Conservation (phyloP, 2,113 vertebrate species). For the Fukomys damarensis region DNA sequence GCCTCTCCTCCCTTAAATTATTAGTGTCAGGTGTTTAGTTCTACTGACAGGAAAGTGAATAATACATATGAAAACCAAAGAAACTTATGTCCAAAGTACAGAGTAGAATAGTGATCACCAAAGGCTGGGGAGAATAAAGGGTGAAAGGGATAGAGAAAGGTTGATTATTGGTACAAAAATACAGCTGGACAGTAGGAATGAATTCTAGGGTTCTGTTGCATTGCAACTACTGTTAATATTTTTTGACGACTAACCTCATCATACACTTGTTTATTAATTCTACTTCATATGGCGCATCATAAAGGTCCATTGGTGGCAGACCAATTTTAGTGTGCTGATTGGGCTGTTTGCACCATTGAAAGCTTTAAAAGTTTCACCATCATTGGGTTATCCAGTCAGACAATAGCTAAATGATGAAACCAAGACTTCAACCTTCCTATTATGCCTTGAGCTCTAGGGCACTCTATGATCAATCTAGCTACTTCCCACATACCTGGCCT, state of each 20-base stretch:
- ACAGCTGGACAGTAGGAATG: not conserved
- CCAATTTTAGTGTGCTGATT: fast-evolving
- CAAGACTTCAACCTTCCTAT: not conserved
- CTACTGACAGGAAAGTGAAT: not conserved
- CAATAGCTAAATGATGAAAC: not conserved
- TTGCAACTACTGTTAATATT: not conserved
- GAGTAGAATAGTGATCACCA: not conserved
- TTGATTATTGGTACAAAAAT: not conserved
- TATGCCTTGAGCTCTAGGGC: not conserved
- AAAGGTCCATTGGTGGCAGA: not conserved
- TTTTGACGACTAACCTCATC: not conserved
- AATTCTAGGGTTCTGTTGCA: not conserved
- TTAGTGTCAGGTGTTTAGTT: not conserved
- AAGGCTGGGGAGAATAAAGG: not conserved
- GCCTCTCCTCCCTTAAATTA: not conserved
- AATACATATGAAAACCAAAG: not conserved
- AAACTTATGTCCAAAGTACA: not conserved
- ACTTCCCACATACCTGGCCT: not conserved
- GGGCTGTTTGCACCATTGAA: not conserved
- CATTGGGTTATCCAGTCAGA: not conserved
- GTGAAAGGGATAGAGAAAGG: not conserved
- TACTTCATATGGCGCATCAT: not conserved
- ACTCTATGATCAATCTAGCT: not conserved
- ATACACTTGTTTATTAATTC: not conserved
- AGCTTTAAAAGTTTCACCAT: not conserved